A percentile compares a stretch with the other conserved stretches of the same genome.
phyloP scores from a whole-genome alignment of 2,113 vertebrate species.

The Canis aureus region DNA sequence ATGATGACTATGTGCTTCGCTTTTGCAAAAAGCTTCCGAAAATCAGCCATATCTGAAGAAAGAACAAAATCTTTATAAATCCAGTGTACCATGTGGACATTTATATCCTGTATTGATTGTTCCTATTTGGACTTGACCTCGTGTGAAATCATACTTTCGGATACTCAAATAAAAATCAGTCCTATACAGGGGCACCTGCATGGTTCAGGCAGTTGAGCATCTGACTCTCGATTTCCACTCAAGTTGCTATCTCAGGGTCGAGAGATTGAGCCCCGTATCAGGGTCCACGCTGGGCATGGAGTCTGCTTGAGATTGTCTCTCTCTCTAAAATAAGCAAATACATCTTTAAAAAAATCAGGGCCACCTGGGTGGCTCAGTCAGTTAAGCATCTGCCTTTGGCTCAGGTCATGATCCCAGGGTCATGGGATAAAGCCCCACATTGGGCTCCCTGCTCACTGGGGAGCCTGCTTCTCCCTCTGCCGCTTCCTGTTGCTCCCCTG shows the following conservation, averaged over 20 bases:
- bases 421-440: too few relatives aligned
- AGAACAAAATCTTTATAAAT: background rate
- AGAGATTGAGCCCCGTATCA: background rate
- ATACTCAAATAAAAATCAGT: background rate
- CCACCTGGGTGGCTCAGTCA: too few relatives aligned
- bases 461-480: too few relatives aligned
- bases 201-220: background rate
- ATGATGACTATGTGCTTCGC: slow-evolving; percentile 96
- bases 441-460: too few relatives aligned
- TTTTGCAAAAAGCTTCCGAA: slow-evolving; percentile 93
- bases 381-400: too few relatives aligned
- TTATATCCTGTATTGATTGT: background rate
- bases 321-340: background rate
- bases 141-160: background rate
- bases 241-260: background rate
- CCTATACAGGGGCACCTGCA: background rate
- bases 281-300: background rate
- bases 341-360: background rate
- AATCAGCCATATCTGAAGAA: slow-evolving; percentile 92
- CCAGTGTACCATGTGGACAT: background rate
- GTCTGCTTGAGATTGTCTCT: background rate
- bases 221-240: background rate
- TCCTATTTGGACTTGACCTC: background rate
- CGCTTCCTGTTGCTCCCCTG: too few relatives aligned
- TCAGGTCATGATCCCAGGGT: too few relatives aligned